phyloP scores from a whole-genome alignment of 2,888 invertebrate species.

The Stenodera caucasica region DNA sequence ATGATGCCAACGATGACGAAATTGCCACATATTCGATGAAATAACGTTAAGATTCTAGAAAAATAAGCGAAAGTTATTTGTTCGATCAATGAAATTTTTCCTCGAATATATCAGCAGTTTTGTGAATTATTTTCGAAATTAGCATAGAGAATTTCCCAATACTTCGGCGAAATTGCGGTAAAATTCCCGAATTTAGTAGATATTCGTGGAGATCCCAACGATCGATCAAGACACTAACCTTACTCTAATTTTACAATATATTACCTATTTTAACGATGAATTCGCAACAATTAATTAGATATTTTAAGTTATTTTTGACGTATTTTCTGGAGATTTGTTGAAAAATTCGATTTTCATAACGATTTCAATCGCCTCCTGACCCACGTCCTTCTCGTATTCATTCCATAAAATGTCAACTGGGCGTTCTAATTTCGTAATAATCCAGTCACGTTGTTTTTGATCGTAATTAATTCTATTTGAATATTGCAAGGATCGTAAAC shows the following conservation, averaged over 20 bases:
- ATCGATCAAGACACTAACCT: neutral
- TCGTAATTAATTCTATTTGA: neutral
- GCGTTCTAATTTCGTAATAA: neutral
- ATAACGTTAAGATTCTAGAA: neutral
- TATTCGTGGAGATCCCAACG: neutral
- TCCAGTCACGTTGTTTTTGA: neutral
- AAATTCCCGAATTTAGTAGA: neutral
- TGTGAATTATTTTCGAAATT: too few relatives aligned
- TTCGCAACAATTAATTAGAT: too few relatives aligned
- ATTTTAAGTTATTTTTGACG: too few relatives aligned
- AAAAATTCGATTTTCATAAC: neutral
- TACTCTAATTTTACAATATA: neutral
- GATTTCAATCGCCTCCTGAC: neutral
- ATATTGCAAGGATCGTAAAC: too few relatives aligned
- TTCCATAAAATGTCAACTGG: neutral
- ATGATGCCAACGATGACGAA: neutral
- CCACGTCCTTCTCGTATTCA: neutral
- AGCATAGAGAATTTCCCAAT: neutral
- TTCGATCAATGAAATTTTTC: neutral
- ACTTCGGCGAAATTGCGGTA: too few relatives aligned
- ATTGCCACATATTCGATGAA: neutral
- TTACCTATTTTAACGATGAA: too few relatives aligned
- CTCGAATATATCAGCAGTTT: too few relatives aligned
- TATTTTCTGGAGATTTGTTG: too few relatives aligned
- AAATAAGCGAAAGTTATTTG: conserved; percentile 1